Conservation (phyloP, 1,140 invertebrate species). For the Globodera rostochiensis region DNA sequence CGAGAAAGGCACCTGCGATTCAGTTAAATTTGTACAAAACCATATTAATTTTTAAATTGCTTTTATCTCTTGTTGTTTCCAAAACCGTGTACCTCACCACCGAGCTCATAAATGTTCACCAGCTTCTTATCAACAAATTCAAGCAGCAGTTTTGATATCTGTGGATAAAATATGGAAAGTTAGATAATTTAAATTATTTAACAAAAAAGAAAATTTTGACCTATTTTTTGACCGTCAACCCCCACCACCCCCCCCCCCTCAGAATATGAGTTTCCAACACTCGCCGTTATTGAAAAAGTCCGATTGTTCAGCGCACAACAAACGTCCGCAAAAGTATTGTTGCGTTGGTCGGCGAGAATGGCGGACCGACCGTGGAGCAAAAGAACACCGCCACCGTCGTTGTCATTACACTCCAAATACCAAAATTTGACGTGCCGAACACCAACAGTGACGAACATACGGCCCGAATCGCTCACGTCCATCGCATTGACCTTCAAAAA, state of each 20-base stretch:
- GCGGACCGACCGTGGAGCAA: slow-evolving; percentile 53
- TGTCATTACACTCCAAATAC: slow-evolving; percentile 41
- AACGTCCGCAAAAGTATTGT: slow-evolving; percentile 59
- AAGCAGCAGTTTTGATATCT: slow-evolving; percentile 45
- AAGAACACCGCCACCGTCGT: slow-evolving; percentile 28
- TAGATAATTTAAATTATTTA: background rate
- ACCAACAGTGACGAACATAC: slow-evolving; percentile 55
- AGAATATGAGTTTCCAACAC: too few relatives aligned
- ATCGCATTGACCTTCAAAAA: slow-evolving; percentile 54
- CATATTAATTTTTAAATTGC: background rate
- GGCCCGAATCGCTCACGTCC: slow-evolving; percentile 46
- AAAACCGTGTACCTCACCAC: slow-evolving; percentile 23
- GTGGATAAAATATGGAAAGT: background rate
- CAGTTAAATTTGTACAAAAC: background rate
- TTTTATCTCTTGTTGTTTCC: background rate
- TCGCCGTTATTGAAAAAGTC: slow-evolving; percentile 53
- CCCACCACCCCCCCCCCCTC: too few relatives aligned
- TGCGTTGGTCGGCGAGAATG: slow-evolving; percentile 56
- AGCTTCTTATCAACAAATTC: slow-evolving; percentile 60
- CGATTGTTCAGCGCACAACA: slow-evolving; percentile 53
- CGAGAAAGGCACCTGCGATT: slow-evolving; percentile 12
- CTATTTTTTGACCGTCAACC: too few relatives aligned
- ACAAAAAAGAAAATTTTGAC: background rate
- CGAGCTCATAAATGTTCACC: slow-evolving; percentile 50
- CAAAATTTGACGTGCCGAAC: slow-evolving; percentile 58